Evolutionary conservation across 2,113 vertebrate species (phyloP).

Genomic region (Nothobranchius kuhntae): DNA sequence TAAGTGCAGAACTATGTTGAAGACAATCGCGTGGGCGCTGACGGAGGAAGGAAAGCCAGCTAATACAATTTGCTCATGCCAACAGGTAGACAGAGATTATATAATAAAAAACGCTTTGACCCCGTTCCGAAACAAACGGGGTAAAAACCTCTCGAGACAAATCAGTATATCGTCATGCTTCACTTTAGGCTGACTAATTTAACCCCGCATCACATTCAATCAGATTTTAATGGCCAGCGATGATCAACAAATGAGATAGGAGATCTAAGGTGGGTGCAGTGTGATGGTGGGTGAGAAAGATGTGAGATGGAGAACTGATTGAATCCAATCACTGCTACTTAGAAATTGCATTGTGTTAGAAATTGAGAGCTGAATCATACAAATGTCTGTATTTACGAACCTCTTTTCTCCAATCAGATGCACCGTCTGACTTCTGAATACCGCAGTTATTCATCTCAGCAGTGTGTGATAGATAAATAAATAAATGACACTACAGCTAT

Average conservation of each 20-base stretch:
- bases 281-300: constrained; percentile 21
- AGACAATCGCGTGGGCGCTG: not conserved
- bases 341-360: constrained; percentile 7
- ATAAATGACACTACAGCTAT: constrained; percentile 48
- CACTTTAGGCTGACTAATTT: constrained; percentile 46
- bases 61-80: constrained; percentile 22
- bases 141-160: constrained; percentile 22
- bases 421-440: not conserved
- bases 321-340: constrained; percentile 45
- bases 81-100: constrained; percentile 31
- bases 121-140: not conserved
- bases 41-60: not conserved
- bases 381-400: no score
- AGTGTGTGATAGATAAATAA: constrained; percentile 30
- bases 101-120: constrained; percentile 30
- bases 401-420: constrained; percentile 13
- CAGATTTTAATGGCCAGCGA: constrained; percentile 42
- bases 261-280: constrained; percentile 16
- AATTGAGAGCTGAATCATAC: no score
- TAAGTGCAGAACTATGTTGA: constrained; percentile 4
- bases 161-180: constrained; percentile 36
- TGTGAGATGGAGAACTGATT: constrained; percentile 19
- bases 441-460: constrained; percentile 39
- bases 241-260: constrained; percentile 47
- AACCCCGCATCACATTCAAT: constrained; percentile 35